Percentiles rank a stretch among this genome's conserved stretches.
These are phyloP conservation scores for Zaprionus nigranus DNA, from an alignment of 1,140 invertebrate genomes.

Conservation along the genomic window DNA sequence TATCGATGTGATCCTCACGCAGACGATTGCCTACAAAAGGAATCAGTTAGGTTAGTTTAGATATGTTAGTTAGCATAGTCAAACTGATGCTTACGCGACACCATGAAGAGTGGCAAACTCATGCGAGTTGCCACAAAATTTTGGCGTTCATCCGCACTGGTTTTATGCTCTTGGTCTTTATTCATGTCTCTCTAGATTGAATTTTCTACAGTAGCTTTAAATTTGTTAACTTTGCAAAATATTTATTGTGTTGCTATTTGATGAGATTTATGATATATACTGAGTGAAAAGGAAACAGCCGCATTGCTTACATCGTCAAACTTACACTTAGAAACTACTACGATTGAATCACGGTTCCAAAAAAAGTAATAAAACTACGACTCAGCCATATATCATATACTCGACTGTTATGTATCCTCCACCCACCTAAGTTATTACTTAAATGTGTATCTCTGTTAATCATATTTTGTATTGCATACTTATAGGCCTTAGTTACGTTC, in stretches of 20 bases:
- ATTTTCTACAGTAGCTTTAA: not conserved
- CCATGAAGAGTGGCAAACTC: constrained; percentile 70
- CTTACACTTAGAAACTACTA: not conserved
- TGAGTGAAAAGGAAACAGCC: not conserved
- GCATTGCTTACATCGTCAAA: not conserved
- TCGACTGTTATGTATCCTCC: too few relatives aligned
- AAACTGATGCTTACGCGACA: constrained; percentile 48
- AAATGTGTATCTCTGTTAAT: too few relatives aligned
- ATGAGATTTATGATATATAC: not conserved
- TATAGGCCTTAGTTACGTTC: too few relatives aligned
- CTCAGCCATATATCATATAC: too few relatives aligned
- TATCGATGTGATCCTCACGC: constrained; percentile 46
- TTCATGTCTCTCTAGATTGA: not conserved
- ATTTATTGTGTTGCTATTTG: not conserved
- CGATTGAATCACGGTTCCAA: not conserved
- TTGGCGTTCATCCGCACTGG: constrained; percentile 54
- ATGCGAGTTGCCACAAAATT: constrained; percentile 66
- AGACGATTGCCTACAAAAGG: constrained; percentile 58
- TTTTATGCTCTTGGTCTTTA: constrained; percentile 45
- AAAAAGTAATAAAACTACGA: too few relatives aligned
- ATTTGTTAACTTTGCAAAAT: constrained; percentile 15
- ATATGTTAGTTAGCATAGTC: too few relatives aligned
- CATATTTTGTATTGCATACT: too few relatives aligned
- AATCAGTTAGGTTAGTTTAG: not conserved
- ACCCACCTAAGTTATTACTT: too few relatives aligned